phyloP scores from a whole-genome alignment of 2,797 vertebrate species.

The Oophaga sylvatica region DNA sequence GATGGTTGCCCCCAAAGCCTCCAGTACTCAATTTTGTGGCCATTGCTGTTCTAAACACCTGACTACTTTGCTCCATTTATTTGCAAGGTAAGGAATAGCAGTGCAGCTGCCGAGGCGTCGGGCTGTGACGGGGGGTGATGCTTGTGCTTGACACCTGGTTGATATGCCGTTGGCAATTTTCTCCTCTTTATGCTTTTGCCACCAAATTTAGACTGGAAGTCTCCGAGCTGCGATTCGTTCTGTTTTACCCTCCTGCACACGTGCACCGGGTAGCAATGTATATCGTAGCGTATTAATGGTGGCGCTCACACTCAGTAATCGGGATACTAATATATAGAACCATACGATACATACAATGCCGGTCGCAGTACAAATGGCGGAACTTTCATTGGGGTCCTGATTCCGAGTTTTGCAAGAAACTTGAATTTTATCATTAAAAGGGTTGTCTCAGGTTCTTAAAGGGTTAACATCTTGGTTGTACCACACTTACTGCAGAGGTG shows the following conservation, averaged over 20 bases:
- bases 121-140: slow-evolving; percentile 12
- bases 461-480: too few relatives aligned
- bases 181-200: slow-evolving; percentile 29
- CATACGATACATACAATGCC: neutral
- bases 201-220: slow-evolving; percentile 31
- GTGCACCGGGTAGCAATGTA: slow-evolving; percentile 22
- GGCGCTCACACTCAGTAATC: neutral
- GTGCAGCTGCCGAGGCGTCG: slow-evolving; percentile 45
- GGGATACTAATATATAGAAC: too few relatives aligned
- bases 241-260: neutral
- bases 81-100: neutral
- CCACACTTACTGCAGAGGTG: neutral
- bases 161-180: slow-evolving; percentile 44
- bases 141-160: slow-evolving; percentile 49
- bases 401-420: too few relatives aligned
- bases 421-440: too few relatives aligned
- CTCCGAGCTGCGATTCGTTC: slow-evolving; percentile 12
- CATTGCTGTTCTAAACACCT: neutral
- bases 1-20: neutral
- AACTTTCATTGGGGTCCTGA: too few relatives aligned
- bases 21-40: neutral
- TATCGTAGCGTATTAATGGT: neutral
- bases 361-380: too few relatives aligned
- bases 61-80: neutral
- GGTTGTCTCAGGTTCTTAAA: too few relatives aligned